Evolutionary conservation across 2,113 vertebrate species (phyloP), one percentile per base, ranked within the genome.

Genomic region (Urocolius indicus): DNA sequence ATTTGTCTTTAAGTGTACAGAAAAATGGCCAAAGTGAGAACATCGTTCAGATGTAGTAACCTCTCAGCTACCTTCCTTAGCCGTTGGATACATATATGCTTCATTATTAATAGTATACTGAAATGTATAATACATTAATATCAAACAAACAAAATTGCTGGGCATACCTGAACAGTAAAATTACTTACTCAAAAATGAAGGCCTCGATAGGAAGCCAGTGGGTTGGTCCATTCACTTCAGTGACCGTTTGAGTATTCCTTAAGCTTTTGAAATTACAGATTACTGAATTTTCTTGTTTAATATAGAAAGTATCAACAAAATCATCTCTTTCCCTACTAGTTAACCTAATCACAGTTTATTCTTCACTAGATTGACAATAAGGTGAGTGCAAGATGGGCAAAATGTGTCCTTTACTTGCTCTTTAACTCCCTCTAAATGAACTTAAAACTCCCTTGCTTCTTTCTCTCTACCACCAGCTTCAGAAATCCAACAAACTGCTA

Each of bases 231-330:
- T 51, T 73, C 82, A 49, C 7, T 91, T 81, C 61, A 82, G 45
- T 13, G 61, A 76, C 24, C 1, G 68, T 65, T 65, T 48, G 17
- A 67, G 63, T 69, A 13, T 46, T 84, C 6, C 48, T 69, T 80
- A 66, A 71, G 51, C n/a, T 76, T 88, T 38, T 92, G 63, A 90
- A 80, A 20, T 34, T 34, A 78, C 78, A 16, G 48, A 86, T 34
- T 85, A 34, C 11, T 61, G 11, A 68, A 24, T 48, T 92, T 88
- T 38, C 29, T 3, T n/a, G 19, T 75, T 84, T 74, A 63, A 29
- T 29, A 38, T 7, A 8, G 45, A 61, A 49, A 51, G 27, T 32
- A 27, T 10, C 51, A 22, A 32, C 3, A 48, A 66, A 65, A 57
- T 48, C 65, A 14, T 75, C 7, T 51, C 32, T 79, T 71, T 54